Evolutionary conservation across 2,888 invertebrate genomes (phyloP), one percentile per base, ranked within the genome.

Genomic region (Stenotaenia linearis): DNA sequence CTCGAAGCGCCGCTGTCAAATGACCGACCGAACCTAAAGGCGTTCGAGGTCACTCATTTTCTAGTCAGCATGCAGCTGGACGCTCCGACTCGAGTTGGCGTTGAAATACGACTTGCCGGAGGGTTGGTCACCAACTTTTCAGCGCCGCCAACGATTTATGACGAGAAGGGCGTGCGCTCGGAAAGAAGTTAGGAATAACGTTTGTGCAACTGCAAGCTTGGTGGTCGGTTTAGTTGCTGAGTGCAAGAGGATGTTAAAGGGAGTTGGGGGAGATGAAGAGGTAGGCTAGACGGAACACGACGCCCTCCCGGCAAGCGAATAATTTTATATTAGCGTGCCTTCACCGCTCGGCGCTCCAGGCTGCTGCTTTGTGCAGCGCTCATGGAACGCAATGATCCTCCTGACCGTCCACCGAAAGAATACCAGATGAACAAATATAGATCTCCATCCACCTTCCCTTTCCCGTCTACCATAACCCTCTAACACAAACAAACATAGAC

Each of bases 101-200:
- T 69, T 69, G 69, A 69, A 69, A 69, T 69, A 69, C 69, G 69
- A 69, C 69, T 50, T 28, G 69, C 69, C 25, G 69, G 12, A 69
- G 69, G 69, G 69, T 25, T 69, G 69, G 69, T 69, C 69, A 69
- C 69, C 28, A 28, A 69, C 25, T 69, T 69, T 69, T 69, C 69
- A 69, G 69, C 69, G 28, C 69, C 69, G 69, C 69, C 69, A 69
- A 69, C 69, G 69, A 69, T 69, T 69, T 69, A 69, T 69, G 69
- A 28, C 28, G 50, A 69, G 69, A 25, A 69, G 69, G 50, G 50
- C 50, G 50, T 50, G 50, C 18, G 50, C 50, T 21, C 50, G 50
- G 50, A 50, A 69, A 69, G 25, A 69, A 69, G 69, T 69, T 28
- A 28, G 69, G 69, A 69, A 69, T 69, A 69, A 69, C 69, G 69